Percentiles rank a stretch among this genome's conserved stretches.
Conservation (phyloP, 2,113 vertebrate species). For the Fregata magnificens region DNA sequence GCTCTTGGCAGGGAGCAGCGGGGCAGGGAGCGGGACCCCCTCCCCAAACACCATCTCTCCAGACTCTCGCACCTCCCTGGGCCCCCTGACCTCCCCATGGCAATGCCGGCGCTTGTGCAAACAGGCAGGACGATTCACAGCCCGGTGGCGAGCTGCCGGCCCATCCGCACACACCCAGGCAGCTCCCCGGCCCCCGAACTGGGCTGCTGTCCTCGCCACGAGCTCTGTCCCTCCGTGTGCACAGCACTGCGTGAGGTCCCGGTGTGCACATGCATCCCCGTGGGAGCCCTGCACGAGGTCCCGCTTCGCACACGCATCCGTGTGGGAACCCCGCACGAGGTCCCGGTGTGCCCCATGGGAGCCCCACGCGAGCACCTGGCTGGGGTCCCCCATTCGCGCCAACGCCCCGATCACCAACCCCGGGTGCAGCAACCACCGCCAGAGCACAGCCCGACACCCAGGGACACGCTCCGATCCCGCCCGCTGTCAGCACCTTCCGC, state of each 20-base stretch:
- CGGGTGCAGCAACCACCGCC: fast-evolving
- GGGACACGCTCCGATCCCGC: fast-evolving
- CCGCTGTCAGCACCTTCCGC: background rate
- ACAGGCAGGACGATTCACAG: background rate
- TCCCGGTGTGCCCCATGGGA: fast-evolving
- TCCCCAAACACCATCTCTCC: background rate
- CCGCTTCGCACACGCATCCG: too few species aligned
- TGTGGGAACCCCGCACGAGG: background rate
- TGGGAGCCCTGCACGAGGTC: background rate
- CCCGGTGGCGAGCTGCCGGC: fast-evolving
- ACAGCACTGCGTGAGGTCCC: fast-evolving
- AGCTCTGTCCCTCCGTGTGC: fast-evolving
- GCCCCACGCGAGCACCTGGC: fast-evolving
- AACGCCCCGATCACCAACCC: too few species aligned
- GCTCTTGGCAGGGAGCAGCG: background rate
- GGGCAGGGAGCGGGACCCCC: background rate
- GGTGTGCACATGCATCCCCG: fast-evolving
- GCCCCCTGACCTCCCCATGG: background rate
- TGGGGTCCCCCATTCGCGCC: fast-evolving
- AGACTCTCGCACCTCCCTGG: background rate
- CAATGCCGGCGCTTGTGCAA: background rate
- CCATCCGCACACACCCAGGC: background rate
- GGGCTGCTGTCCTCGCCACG: background rate
- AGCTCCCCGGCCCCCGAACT: background rate
- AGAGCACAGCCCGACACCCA: fast-evolving